Base-by-base conservation (phyloP, 37 sponge, comb jelly and placozoan genomes). In the Beroe forskalii region DNA sequence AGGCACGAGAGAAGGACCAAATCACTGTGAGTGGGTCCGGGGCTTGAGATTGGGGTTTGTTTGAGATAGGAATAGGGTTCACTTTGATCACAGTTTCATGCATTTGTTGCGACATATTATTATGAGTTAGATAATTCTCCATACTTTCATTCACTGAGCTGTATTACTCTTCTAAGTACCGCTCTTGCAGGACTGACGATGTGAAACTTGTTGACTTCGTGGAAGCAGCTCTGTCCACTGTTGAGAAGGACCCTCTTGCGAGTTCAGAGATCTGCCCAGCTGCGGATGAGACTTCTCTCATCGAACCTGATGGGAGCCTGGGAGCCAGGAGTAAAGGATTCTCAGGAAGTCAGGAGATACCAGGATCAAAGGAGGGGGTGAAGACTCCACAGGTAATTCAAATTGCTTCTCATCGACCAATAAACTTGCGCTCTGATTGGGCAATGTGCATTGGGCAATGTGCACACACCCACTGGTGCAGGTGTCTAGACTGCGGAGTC, bases 11-110 rank as follows among this genome's bases (percentile, higher is more conserved):
- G 86, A 41, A 41, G 40, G 4, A 80, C 86, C 40, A 80, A 80
- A 25, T 80, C 86, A 24, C 86, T 28, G 86, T 80, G 22, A 80
- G 86, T 80, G n/a, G n/a, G n/a, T n/a, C n/a, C 17, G 60, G 17
- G 60, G 9, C 17, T 9, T 17, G 17, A 55, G 14, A 55, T 55
- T 17, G 9, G 9, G 60, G 17, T 19, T 55, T 19, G 17, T 55
- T 55, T 55, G 60, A 19, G 60, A 55, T n/a, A n/a, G n/a, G n/a
- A n/a, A n/a, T n/a, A n/a, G n/a, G n/a, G n/a, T n/a, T n/a, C n/a
- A n/a, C n/a, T n/a, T n/a, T n/a, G n/a, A n/a, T n/a, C n/a, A n/a
- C n/a, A n/a, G n/a, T n/a, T n/a, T n/a, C n/a, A n/a, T n/a, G n/a
- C n/a, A n/a, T n/a, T n/a, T n/a, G n/a, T n/a, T n/a, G n/a, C n/a